Conservation (phyloP, 2,797 vertebrate genomes). For the Echiichthys vipera region DNA sequence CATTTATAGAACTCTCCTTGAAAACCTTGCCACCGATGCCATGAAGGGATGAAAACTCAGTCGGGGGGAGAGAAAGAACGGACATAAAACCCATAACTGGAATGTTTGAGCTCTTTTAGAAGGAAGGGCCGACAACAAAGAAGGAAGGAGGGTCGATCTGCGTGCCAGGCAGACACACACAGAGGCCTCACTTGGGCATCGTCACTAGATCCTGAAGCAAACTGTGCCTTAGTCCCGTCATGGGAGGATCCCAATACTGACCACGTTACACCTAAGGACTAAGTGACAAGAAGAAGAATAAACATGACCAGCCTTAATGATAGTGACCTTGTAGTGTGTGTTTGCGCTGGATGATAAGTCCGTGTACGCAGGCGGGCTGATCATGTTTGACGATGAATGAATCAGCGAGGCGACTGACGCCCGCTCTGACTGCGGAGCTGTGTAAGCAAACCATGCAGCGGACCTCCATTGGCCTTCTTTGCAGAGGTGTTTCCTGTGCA, state of each 20-base stretch:
- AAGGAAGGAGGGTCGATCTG: slow-evolving; percentile 38
- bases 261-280: slow-evolving; percentile 28
- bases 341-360: slow-evolving; percentile 49
- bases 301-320: background rate
- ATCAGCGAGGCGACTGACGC: slow-evolving; percentile 16
- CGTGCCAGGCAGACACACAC: background rate
- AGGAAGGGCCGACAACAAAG: slow-evolving; percentile 46
- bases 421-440: slow-evolving; percentile 13
- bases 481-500: slow-evolving; percentile 73
- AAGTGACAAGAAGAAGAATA: background rate
- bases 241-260: slow-evolving; percentile 18
- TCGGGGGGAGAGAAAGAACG: background rate
- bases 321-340: slow-evolving; percentile 15
- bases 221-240: background rate
- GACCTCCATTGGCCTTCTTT: slow-evolving; percentile 52
- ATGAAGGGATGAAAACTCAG: slow-evolving; percentile 69
- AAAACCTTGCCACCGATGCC: slow-evolving; percentile 78
- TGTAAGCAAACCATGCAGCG: slow-evolving; percentile 21
- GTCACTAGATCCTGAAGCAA: slow-evolving; percentile 12
- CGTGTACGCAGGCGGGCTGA: background rate
- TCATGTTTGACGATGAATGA: slow-evolving; percentile 34
- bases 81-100: slow-evolving; percentile 72
- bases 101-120: slow-evolving; percentile 67
- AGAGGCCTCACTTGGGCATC: background rate
- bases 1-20: slow-evolving; percentile 87